These are phyloP conservation scores for Sebastes hubbsi DNA, from an alignment of 2,797 vertebrate species.

Conservation along the genomic window DNA sequence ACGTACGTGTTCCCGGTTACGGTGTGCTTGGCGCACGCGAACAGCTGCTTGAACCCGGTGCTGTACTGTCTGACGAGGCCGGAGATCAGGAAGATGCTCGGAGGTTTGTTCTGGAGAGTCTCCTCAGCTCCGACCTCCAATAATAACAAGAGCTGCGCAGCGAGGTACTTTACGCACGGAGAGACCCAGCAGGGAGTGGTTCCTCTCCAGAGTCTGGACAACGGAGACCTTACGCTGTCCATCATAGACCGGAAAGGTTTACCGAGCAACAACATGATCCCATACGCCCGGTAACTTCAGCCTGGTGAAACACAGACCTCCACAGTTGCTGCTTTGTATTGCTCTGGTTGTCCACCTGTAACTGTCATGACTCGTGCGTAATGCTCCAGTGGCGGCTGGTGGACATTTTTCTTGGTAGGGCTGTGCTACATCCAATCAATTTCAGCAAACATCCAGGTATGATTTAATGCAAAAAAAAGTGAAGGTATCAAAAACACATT, in stretches of 20 bases:
- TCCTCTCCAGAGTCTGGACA: slow-evolving; percentile 67
- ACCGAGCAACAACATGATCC: slow-evolving; percentile 23
- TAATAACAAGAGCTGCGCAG: slow-evolving; percentile 47
- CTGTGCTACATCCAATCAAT: too few species aligned
- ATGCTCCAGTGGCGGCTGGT: neutral
- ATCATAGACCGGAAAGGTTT: slow-evolving; percentile 62
- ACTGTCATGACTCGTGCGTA: slow-evolving; percentile 6
- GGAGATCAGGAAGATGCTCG: slow-evolving; percentile 84
- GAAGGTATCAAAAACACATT: too few species aligned
- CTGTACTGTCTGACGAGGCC: slow-evolving; percentile 85
- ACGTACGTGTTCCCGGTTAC: slow-evolving; percentile 85
- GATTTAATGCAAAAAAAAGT: too few species aligned
- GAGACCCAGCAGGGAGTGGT: slow-evolving; percentile 60
- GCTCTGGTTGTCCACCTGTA: neutral
- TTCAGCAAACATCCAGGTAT: too few species aligned
- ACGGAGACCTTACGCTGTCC: slow-evolving; percentile 62
- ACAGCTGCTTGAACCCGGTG: slow-evolving; percentile 86
- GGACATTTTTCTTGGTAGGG: too few species aligned
- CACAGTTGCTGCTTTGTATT: neutral
- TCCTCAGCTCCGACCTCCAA: slow-evolving; percentile 59
- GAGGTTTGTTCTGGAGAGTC: slow-evolving; percentile 75
- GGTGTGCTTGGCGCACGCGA: slow-evolving; percentile 84
- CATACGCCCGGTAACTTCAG: neutral
- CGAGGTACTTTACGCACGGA: slow-evolving; percentile 58
- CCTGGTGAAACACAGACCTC: neutral